A percentile compares a stretch with the other conserved stretches of the same genome.
These are phyloP conservation scores for Anseranas semipalmata DNA, from an alignment of 2,113 vertebrate species.

Conservation along the genomic window DNA sequence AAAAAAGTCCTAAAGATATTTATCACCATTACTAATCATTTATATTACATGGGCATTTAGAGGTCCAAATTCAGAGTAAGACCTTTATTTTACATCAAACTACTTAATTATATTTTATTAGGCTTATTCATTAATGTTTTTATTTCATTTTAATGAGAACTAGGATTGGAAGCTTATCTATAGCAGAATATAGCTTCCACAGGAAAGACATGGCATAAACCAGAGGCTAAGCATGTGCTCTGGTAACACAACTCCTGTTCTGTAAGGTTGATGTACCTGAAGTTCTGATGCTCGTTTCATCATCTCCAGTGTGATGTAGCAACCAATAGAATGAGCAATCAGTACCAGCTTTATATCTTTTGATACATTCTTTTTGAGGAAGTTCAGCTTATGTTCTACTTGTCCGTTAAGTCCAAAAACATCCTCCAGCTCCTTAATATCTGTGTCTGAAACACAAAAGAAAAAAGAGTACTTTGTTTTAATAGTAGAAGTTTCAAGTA, in stretches of 20 bases:
- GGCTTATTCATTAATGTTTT: background rate
- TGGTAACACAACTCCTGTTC: background rate
- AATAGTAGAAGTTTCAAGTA: background rate
- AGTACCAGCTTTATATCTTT: constrained; percentile 84
- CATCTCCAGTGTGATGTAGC: constrained; percentile 90
- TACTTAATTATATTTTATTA: background rate
- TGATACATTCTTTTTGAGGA: constrained; percentile 86
- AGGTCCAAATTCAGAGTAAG: background rate
- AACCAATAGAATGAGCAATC: constrained; percentile 93
- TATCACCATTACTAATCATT: background rate
- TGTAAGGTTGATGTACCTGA: constrained; percentile 75
- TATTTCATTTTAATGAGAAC: background rate
- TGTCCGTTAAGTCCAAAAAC: constrained; percentile 91
- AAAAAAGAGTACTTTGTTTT: background rate
- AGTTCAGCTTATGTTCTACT: constrained; percentile 91
- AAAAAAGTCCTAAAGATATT: background rate
- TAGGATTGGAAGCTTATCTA: background rate
- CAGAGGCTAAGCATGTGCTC: background rate
- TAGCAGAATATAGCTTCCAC: background rate
- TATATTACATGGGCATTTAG: background rate
- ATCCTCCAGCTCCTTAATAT: constrained; percentile 76
- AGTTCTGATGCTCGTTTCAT: constrained; percentile 87
- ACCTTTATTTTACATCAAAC: background rate
- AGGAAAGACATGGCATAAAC: background rate
- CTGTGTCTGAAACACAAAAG: constrained; percentile 77